phyloP scores from a whole-genome alignment of 2,888 invertebrate species.

The Congeria kusceri region DNA sequence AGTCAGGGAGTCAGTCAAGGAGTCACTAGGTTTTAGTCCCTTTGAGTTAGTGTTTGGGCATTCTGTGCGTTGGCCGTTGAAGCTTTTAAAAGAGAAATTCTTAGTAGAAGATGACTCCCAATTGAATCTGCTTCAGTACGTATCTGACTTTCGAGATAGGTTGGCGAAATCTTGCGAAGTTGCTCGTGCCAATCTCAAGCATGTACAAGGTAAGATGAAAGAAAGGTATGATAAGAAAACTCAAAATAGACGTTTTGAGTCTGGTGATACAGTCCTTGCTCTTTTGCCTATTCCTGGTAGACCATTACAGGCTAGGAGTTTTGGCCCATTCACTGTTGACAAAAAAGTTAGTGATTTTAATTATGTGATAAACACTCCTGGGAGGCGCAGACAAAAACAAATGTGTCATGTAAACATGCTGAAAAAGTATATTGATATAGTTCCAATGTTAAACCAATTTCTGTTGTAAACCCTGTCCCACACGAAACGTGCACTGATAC shows the following conservation, averaged over 20 bases:
- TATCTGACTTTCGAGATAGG: too few species aligned
- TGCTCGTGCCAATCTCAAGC: constrained; percentile 49
- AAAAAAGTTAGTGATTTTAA: constrained; percentile 45
- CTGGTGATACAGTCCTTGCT: constrained; percentile 62
- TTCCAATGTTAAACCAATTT: neutral
- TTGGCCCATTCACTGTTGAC: constrained; percentile 49
- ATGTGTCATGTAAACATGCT: constrained; percentile 17
- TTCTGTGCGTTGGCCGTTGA: constrained; percentile 29
- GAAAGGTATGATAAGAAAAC: constrained; percentile 44
- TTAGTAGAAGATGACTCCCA: constrained; percentile 23
- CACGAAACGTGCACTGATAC: neutral
- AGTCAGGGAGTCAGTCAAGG: constrained; percentile 50
- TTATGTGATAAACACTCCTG: constrained; percentile 35
- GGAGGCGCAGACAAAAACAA: constrained; percentile 13
- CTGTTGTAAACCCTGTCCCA: constrained; percentile 3
- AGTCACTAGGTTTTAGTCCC: constrained; percentile 36
- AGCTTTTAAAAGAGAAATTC: constrained; percentile 29
- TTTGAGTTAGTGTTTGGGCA: constrained; percentile 33
- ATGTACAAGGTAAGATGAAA: constrained; percentile 57
- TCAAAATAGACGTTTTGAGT: constrained; percentile 36
- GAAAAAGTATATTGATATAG: constrained; percentile 10
- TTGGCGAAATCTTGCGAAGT: constrained; percentile 32
- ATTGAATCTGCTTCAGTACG: constrained; percentile 41
- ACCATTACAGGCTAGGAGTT: constrained; percentile 50
- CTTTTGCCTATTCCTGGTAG: constrained; percentile 53